phyloP scores from a whole-genome alignment of 2,797 vertebrate genomes.

The Lepilemur septentrionalis region DNA sequence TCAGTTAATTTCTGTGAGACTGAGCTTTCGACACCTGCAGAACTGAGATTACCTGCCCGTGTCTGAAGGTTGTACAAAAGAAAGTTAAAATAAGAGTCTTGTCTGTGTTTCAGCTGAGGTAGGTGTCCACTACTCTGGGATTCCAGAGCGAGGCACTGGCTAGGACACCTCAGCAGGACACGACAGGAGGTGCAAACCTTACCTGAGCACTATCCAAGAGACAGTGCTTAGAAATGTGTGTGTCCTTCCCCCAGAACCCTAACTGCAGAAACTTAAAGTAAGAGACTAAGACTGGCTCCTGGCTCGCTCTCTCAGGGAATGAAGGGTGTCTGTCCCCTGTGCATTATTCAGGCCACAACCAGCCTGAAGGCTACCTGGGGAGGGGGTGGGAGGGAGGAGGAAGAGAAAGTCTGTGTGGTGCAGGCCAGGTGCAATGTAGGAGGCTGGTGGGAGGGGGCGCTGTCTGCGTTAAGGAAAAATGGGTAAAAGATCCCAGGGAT shows the following conservation, averaged over 20 bases:
- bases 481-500: too few relatives aligned
- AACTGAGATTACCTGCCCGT: neutral
- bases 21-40: neutral
- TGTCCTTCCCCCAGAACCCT: neutral
- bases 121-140: neutral
- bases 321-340: neutral
- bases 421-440: too few relatives aligned
- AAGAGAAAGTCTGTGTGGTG: neutral
- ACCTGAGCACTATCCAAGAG: neutral
- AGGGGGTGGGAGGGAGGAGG: neutral
- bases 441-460: fast-evolving
- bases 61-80: neutral
- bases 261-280: neutral
- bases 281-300: neutral
- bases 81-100: neutral
- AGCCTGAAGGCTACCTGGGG: neutral
- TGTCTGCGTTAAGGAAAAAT: neutral
- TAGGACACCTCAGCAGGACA: neutral
- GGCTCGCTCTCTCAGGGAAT: neutral
- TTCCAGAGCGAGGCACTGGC: neutral
- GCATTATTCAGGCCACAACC: neutral
- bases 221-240: neutral
- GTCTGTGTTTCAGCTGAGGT: neutral
- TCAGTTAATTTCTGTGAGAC: neutral
- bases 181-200: neutral